Evolutionary conservation across 2,888 invertebrate genomes (phyloP).

Genomic region (Trachelus troglodyta): DNA sequence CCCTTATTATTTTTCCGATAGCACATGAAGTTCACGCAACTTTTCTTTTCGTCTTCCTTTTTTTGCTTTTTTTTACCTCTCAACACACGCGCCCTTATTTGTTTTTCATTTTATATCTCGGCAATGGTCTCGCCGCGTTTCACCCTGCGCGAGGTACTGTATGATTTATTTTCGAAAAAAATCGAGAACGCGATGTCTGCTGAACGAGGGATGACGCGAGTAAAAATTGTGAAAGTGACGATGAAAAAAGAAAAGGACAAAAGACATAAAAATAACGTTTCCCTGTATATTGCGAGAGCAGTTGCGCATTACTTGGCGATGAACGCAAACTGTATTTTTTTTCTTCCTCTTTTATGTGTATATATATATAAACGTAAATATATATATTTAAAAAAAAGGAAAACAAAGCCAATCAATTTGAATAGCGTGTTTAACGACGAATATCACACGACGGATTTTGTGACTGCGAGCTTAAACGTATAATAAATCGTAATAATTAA

Average conservation of each 20-base stretch:
- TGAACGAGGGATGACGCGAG: not conserved
- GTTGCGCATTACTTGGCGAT: not conserved
- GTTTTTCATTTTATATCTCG: not conserved
- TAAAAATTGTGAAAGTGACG: not conserved
- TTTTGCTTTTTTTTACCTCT: not conserved
- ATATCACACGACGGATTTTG: conserved; percentile 58
- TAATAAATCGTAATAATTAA: conserved; percentile 31
- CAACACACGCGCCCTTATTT: not conserved
- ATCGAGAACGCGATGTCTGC: not conserved
- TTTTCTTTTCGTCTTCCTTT: not conserved
- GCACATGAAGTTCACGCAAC: not conserved
- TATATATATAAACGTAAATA: conserved; percentile 8
- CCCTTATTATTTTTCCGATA: not conserved
- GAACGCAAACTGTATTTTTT: not conserved
- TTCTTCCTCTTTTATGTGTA: conserved; percentile 1
- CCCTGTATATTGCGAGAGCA: not conserved
- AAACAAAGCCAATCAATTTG: conserved; percentile 31
- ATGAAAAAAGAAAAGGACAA: conserved; percentile 4
- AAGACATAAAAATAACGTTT: not conserved
- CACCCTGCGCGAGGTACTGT: not conserved
- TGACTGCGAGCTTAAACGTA: conserved; percentile 54
- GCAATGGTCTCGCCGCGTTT: not conserved
- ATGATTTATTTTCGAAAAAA: not conserved
- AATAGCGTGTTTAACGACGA: conserved; percentile 10
- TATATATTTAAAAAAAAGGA: conserved; percentile 24